Conservation (phyloP, 1,140 invertebrate species). For the Leptinotarsa defecta region DNA sequence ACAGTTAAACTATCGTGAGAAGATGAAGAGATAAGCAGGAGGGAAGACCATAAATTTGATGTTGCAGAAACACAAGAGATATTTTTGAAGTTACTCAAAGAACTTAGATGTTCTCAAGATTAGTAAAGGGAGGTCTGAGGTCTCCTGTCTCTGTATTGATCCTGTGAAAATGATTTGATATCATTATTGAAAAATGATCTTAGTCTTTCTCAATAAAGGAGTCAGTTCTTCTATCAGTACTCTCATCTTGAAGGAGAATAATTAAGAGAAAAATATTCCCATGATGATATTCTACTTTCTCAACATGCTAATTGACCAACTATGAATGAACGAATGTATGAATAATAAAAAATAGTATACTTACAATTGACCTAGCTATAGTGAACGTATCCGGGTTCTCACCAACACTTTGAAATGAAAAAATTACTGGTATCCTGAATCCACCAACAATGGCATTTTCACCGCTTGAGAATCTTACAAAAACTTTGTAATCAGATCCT, state of each 20-base stretch:
- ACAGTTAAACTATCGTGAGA: background rate
- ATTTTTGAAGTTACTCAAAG: background rate
- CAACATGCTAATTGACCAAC: too few relatives aligned
- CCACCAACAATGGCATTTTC: conserved; percentile 25
- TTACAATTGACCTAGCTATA: conserved; percentile 33
- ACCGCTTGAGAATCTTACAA: conserved; percentile 26
- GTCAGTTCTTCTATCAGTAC: too few relatives aligned
- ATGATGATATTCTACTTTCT: too few relatives aligned
- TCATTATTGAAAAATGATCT: too few relatives aligned
- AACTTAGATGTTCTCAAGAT: background rate
- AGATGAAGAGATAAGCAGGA: conserved; percentile 12
- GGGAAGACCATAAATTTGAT: background rate
- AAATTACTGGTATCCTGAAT: conserved; percentile 34
- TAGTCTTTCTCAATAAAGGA: too few relatives aligned
- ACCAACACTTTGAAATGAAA: conserved; percentile 27
- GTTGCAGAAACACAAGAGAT: background rate
- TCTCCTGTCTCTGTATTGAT: too few relatives aligned
- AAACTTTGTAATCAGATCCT: conserved; percentile 24
- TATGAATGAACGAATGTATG: too few relatives aligned
- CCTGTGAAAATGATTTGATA: too few relatives aligned
- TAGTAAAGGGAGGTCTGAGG: background rate
- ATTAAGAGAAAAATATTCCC: too few relatives aligned
- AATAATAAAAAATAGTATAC: conserved; percentile 13
- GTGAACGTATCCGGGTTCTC: conserved; percentile 21
- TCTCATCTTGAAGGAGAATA: too few relatives aligned